These are phyloP conservation scores for Leuciscus waleckii DNA, from an alignment of 2,797 vertebrate species.

Conservation along the genomic window DNA sequence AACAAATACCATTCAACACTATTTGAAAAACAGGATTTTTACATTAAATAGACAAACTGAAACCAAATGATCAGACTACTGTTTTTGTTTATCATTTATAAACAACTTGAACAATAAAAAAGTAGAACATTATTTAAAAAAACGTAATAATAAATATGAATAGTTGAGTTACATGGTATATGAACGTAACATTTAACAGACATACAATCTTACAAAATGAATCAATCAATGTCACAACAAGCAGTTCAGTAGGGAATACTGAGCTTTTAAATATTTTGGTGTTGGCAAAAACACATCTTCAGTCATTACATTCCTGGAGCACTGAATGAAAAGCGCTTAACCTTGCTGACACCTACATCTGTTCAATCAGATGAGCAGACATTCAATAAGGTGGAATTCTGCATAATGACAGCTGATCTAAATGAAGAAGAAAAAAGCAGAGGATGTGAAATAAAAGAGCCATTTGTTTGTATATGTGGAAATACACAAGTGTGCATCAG, in stretches of 20 bases:
- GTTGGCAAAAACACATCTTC: conserved; percentile 55
- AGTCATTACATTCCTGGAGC: conserved; percentile 62
- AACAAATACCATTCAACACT: background rate
- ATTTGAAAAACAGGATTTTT: background rate
- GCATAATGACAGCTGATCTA: conserved; percentile 47
- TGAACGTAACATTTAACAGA: background rate
- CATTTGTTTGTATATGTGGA: conserved; percentile 16
- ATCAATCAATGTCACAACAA: conserved; percentile 16
- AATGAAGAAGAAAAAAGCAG: conserved; percentile 11
- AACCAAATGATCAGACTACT: background rate
- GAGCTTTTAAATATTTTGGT: conserved; percentile 48
- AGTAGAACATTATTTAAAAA: background rate
- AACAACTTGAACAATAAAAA: background rate
- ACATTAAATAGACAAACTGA: background rate
- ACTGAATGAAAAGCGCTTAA: conserved; percentile 59
- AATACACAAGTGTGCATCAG: background rate
- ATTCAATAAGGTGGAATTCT: conserved; percentile 42
- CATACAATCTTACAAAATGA: background rate
- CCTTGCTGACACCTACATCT: conserved; percentile 57
- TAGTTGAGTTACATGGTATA: background rate
- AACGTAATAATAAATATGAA: background rate
- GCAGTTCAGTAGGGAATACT: conserved; percentile 32
- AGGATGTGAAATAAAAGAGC: background rate
- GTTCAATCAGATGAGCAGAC: conserved; percentile 56
- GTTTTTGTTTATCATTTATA: background rate